Percentiles rank a stretch among this genome's conserved stretches.
These are phyloP conservation scores for Pundamilia nyererei DNA, from an alignment of 2,113 vertebrate genomes.

Conservation along the genomic window DNA sequence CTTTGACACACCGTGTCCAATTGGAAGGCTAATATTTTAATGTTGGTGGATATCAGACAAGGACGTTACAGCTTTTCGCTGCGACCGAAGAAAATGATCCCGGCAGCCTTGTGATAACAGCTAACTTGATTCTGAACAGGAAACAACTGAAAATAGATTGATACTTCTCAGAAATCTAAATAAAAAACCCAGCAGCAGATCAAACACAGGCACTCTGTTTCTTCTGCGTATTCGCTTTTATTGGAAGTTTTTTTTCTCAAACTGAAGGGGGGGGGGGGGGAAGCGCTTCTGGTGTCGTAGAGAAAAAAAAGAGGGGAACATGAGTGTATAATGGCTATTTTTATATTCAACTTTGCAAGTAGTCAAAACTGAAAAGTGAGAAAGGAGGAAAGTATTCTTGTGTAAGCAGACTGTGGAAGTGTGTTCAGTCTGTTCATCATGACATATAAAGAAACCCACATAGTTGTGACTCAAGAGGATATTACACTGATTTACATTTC, in stretches of 20 bases:
- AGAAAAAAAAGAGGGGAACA: not conserved
- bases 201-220: not conserved
- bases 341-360: constrained; percentile 22
- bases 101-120: not conserved
- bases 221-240: not conserved
- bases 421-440: not conserved
- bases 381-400: not conserved
- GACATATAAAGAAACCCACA: not conserved
- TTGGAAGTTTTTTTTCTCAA: not conserved
- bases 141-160: not conserved
- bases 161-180: not conserved
- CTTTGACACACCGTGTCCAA: constrained; percentile 80
- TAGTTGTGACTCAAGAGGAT: not conserved
- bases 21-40: constrained; percentile 84
- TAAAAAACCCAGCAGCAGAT: not conserved
- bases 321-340: not conserved
- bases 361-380: constrained; percentile 31
- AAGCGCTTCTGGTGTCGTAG: not conserved
- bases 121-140: not conserved
- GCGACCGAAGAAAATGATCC: not conserved
- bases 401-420: not conserved
- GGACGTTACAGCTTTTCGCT: not conserved
- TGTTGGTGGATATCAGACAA: constrained; percentile 53
- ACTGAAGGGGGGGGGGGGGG: not conserved
- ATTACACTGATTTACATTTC: not conserved